A percentile compares a stretch with the other conserved stretches of the same genome.
Conservation (phyloP, 2,113 vertebrate species). For the Pluvialis apricaria region DNA sequence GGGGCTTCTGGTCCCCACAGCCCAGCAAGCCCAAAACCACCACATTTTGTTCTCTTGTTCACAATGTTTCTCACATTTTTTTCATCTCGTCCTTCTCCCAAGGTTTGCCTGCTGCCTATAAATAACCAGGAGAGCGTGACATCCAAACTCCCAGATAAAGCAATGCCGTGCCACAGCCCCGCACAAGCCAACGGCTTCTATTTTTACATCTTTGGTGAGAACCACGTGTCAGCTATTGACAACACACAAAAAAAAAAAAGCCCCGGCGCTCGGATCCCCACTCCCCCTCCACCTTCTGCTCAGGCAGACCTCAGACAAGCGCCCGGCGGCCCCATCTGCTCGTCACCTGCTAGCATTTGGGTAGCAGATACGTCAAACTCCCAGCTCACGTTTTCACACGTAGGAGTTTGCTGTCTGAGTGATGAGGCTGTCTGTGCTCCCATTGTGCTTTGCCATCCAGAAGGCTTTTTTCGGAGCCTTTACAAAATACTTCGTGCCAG, state of each 20-base stretch:
- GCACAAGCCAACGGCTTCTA: constrained; percentile 56
- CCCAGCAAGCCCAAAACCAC: not conserved
- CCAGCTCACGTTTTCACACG: constrained; percentile 39
- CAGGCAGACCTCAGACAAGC: constrained; percentile 62
- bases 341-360: constrained; percentile 61
- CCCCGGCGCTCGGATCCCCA: not conserved
- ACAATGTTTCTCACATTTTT: not conserved
- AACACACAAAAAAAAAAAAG: not conserved
- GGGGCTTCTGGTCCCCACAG: not conserved
- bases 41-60: too few relatives aligned
- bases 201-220: constrained; percentile 69
- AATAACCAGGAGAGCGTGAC: constrained; percentile 61
- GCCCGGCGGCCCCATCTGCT: constrained; percentile 58
- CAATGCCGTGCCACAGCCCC: not conserved
- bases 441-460: constrained; percentile 40
- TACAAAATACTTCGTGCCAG: not conserved
- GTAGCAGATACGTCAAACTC: constrained; percentile 53
- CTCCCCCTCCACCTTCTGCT: constrained; percentile 55
- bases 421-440: constrained; percentile 38
- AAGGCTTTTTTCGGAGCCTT: not conserved
- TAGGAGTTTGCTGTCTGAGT: constrained; percentile 34
- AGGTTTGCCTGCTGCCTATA: constrained; percentile 55
- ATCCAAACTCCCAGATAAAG: constrained; percentile 47
- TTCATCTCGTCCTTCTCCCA: not conserved
- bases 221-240: constrained; percentile 62